phyloP scores from a whole-genome alignment of 2,113 vertebrate genomes.

The Cynocephalus volans region DNA sequence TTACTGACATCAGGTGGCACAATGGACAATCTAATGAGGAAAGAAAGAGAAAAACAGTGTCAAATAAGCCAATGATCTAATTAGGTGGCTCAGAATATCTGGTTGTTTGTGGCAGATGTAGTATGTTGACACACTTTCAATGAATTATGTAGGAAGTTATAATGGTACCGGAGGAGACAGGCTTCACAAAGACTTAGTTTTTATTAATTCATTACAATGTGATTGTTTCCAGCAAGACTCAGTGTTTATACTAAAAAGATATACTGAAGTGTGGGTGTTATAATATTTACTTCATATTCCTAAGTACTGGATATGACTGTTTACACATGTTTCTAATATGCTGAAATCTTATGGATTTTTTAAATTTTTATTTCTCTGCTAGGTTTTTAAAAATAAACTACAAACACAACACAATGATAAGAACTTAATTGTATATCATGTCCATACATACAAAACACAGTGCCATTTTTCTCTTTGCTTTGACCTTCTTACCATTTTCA shows the following conservation, averaged over 20 bases:
- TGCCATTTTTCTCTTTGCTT: not conserved
- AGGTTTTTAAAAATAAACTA: slow-evolving; percentile 55
- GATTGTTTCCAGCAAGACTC: slow-evolving; percentile 7
- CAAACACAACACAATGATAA: not conserved
- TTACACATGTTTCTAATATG: not conserved
- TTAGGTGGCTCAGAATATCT: not conserved
- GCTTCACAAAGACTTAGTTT: slow-evolving; percentile 46
- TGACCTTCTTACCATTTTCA: slow-evolving; percentile 50
- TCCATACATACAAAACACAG: not conserved
- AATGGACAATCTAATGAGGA: not conserved
- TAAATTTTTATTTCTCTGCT: not conserved
- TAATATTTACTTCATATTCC: not conserved
- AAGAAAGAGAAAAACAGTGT: not conserved
- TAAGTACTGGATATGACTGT: not conserved
- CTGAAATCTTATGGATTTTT: not conserved
- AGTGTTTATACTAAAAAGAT: not conserved
- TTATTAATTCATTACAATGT: slow-evolving; percentile 25
- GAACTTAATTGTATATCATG: slow-evolving; percentile 59
- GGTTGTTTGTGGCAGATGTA: not conserved
- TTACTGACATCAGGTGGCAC: not conserved
- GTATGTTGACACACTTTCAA: not conserved
- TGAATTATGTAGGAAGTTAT: slow-evolving; percentile 13
- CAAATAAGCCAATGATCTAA: not conserved
- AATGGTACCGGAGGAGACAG: not conserved
- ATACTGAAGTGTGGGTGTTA: not conserved